Conservation (phyloP, 2,888 invertebrate genomes). For the Callosobruchus maculatus region DNA sequence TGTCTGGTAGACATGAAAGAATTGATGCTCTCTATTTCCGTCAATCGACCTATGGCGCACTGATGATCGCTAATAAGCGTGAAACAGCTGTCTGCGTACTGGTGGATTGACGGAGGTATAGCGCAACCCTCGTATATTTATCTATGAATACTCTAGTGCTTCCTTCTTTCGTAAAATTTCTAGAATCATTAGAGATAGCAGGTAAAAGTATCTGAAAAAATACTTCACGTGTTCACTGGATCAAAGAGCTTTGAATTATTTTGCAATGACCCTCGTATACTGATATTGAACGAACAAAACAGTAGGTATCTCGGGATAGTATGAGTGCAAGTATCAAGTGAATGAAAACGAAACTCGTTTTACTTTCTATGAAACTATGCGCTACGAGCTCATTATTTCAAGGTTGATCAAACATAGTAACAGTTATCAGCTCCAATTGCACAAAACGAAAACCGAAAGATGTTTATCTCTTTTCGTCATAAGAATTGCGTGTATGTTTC, state of each 20-base stretch:
- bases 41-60: no score
- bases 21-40: no score
- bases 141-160: no score
- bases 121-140: no score
- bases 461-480: neutral
- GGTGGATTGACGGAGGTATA: no score
- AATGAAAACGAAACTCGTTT: neutral
- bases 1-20: no score
- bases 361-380: neutral
- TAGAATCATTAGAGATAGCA: no score
- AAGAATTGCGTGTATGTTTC: neutral
- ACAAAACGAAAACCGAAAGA: neutral
- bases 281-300: neutral
- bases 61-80: no score
- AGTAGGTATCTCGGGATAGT: neutral
- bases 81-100: no score
- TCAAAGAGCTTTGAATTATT: neutral
- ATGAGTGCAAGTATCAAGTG: neutral
- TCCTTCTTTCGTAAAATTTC: no score
- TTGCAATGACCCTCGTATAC: neutral
- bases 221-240: no score
- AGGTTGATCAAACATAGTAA: neutral
- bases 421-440: neutral
- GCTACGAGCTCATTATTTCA: neutral
- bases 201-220: no score